Conservation (phyloP, 1,140 invertebrate species). For the Diplogasteroides magnus region DNA sequence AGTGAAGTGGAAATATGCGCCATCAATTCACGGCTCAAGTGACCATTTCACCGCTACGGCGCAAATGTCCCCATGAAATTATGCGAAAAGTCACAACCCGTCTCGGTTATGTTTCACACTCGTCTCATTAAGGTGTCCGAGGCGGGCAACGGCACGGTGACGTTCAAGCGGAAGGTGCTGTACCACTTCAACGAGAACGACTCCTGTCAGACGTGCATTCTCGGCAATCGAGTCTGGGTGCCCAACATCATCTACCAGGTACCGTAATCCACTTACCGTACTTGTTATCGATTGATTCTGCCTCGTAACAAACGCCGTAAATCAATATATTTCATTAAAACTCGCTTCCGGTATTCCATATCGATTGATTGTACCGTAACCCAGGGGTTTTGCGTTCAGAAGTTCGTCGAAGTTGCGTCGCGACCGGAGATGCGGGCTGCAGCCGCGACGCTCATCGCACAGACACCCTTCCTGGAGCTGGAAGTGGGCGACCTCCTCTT, state of each 20-base stretch:
- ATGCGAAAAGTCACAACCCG: not conserved
- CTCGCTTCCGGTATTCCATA: not conserved
- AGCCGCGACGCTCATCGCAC: conserved; percentile 44
- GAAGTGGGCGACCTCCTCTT: conserved; percentile 53
- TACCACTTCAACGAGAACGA: conserved; percentile 47
- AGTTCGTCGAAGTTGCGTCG: conserved; percentile 54
- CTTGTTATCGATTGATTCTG: no score
- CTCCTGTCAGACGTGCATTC: conserved; percentile 48
- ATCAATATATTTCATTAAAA: not conserved
- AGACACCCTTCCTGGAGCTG: conserved; percentile 53
- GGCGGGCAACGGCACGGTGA: conserved; percentile 47
- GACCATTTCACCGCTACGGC: no score
- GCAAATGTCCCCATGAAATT: no score
- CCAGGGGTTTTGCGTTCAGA: conserved; percentile 21
- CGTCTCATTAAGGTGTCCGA: conserved; percentile 35
- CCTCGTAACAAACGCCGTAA: no score
- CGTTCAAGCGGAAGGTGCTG: conserved; percentile 33
- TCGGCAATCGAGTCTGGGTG: conserved; percentile 52
- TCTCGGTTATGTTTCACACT: not conserved
- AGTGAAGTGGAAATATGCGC: no score
- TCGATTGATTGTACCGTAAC: not conserved
- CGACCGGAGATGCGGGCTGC: conserved; percentile 45
- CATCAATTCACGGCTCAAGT: no score
- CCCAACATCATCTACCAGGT: conserved; percentile 54
- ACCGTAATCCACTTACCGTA: no score